Conservation (phyloP, 64 coral and sea anemone species). For the Montipora sp. region DNA sequence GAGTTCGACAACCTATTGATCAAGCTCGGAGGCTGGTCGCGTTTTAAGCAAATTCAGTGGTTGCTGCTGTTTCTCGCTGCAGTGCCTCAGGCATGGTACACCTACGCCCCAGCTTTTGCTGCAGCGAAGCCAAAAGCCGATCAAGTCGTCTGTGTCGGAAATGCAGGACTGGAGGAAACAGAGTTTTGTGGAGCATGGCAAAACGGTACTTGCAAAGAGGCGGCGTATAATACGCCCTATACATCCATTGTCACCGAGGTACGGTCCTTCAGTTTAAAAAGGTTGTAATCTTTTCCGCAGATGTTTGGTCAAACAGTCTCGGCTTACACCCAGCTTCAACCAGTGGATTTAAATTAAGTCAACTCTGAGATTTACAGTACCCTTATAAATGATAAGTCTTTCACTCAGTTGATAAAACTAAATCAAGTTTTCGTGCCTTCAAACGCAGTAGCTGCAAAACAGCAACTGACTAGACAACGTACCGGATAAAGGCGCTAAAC, state of each 20-base stretch:
- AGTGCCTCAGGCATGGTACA: slow-evolving; percentile 92
- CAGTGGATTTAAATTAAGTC: too few relatives aligned
- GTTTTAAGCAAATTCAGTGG: slow-evolving; percentile 96
- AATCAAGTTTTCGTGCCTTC: too few relatives aligned
- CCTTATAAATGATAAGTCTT: too few relatives aligned
- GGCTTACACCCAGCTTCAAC: too few relatives aligned
- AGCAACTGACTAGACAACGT: too few relatives aligned
- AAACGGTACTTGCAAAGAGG: slow-evolving; percentile 59
- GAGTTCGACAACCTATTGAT: slow-evolving; percentile 84
- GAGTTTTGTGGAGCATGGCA: slow-evolving; percentile 46
- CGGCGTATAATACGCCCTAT: slow-evolving; percentile 58
- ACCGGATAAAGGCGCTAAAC: too few relatives aligned
- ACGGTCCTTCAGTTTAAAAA: neutral
- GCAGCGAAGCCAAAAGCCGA: slow-evolving; percentile 79
- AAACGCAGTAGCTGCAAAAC: too few relatives aligned
- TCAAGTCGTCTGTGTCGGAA: slow-evolving; percentile 44
- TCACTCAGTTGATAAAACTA: too few relatives aligned
- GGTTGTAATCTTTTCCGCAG: too few relatives aligned
- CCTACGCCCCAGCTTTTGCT: slow-evolving; percentile 90
- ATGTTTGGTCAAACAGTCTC: too few relatives aligned
- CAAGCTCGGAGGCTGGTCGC: slow-evolving; percentile 81
- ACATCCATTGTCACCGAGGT: slow-evolving; percentile 93
- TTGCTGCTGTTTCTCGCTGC: slow-evolving; percentile 81
- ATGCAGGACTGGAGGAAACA: slow-evolving; percentile 10
- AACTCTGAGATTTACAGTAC: too few relatives aligned